Conservation (phyloP, 35 echinoderm and acorn worm genomes). For the Apostichopus parvimensis region DNA sequence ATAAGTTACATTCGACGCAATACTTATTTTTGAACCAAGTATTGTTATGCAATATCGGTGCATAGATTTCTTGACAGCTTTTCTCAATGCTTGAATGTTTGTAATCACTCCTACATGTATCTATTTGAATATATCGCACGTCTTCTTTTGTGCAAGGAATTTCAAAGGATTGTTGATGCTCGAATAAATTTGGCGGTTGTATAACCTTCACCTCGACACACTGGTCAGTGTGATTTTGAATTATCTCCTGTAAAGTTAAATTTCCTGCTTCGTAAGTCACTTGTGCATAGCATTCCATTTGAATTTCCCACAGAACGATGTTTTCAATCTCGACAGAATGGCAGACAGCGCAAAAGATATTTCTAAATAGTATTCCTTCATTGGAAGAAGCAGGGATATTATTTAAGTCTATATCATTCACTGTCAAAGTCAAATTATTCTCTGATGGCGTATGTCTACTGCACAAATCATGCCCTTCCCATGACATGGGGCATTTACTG, state of each 20-base stretch:
- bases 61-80: not conserved
- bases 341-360: constrained; percentile 21
- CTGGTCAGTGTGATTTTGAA: no score
- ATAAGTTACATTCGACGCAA: not conserved
- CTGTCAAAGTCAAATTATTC: not conserved
- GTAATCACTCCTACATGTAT: not conserved
- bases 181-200: no score
- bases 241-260: no score
- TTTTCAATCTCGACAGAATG: not conserved
- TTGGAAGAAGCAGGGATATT: not conserved
- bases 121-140: no score
- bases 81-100: not conserved
- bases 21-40: not conserved
- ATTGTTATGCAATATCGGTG: not conserved
- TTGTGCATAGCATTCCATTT: not conserved
- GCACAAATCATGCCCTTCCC: not conserved
- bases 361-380: constrained; percentile 4
- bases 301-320: not conserved
- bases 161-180: no score
- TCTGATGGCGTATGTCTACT: not conserved
- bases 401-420: not conserved
- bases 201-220: no score
- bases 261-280: not conserved
- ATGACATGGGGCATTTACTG: constrained; percentile 2
- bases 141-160: no score